Percentiles rank a stretch among this genome's conserved stretches.
phyloP scores from a whole-genome alignment of 2,797 vertebrate genomes.

The Pelodytes ibericus region DNA sequence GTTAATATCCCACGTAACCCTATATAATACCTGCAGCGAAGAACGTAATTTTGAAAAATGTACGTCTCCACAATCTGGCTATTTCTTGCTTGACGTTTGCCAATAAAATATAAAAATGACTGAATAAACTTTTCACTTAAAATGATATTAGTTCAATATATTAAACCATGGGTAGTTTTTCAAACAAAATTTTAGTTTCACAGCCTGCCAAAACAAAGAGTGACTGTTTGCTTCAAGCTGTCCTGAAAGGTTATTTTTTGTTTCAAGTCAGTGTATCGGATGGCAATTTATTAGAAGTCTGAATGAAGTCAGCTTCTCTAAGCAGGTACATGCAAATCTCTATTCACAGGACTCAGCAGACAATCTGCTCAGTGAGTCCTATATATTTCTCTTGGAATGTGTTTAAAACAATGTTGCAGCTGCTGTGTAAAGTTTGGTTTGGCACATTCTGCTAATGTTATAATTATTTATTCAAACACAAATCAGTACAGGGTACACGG shows the following conservation, averaged over 20 bases:
- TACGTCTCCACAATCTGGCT: neutral
- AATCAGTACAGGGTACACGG: constrained; percentile 10
- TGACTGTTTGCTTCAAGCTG: constrained; percentile 48
- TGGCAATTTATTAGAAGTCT: constrained; percentile 28
- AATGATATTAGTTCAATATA: constrained; percentile 28
- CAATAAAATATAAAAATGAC: constrained; percentile 11
- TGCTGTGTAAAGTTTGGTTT: constrained; percentile 50
- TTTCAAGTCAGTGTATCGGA: constrained; percentile 49
- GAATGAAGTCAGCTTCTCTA: constrained; percentile 51
- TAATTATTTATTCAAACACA: constrained; percentile 40
- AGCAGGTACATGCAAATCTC: constrained; percentile 45
- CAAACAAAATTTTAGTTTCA: constrained; percentile 33
- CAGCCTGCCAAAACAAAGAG: constrained; percentile 49
- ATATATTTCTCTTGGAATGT: constrained; percentile 49
- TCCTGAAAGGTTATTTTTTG: constrained; percentile 48
- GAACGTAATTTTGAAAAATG: neutral
- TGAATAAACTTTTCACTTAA: neutral
- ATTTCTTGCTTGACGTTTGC: neutral
- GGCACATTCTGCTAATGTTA: constrained; percentile 42
- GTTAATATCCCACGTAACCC: neutral
- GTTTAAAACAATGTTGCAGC: constrained; percentile 47
- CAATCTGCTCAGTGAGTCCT: constrained; percentile 46
- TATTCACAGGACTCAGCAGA: constrained; percentile 37
- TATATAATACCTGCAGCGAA: neutral
- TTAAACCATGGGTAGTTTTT: constrained; percentile 31